These are phyloP conservation scores for Therioaphis trifolii DNA, from an alignment of 2,888 invertebrate species.

Conservation along the genomic window DNA sequence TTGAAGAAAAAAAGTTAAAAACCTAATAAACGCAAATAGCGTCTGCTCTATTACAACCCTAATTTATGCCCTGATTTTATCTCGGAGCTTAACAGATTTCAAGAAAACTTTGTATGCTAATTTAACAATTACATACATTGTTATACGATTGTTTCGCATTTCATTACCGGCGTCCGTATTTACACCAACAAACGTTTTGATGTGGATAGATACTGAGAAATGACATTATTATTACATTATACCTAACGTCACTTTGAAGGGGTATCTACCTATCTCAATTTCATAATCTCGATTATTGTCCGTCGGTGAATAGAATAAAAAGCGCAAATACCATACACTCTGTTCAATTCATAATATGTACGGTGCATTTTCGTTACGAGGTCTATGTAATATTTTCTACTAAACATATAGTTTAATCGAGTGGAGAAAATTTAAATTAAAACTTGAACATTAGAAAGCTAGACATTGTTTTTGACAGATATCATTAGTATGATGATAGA, in stretches of 20 bases:
- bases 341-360: too few species aligned
- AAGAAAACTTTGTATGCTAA: slow-evolving; percentile 34
- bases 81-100: not conserved
- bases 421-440: too few species aligned
- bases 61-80: not conserved
- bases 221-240: slow-evolving; percentile 11
- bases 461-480: too few species aligned
- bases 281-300: not conserved
- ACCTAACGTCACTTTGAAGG: not conserved
- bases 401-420: too few species aligned
- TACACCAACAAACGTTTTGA: not conserved
- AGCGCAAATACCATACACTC: too few species aligned
- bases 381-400: too few species aligned
- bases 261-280: too few species aligned
- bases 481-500: too few species aligned
- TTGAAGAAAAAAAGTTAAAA: not conserved
- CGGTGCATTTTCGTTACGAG: too few species aligned
- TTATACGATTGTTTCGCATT: not conserved
- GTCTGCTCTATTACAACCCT: not conserved
- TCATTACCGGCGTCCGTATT: not conserved
- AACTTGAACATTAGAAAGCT: too few species aligned
- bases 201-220: not conserved
- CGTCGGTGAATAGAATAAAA: too few species aligned
- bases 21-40: not conserved
- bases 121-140: slow-evolving; percentile 16